Conservation (phyloP, 2,888 invertebrate genomes). For the Andrena flavipes region DNA sequence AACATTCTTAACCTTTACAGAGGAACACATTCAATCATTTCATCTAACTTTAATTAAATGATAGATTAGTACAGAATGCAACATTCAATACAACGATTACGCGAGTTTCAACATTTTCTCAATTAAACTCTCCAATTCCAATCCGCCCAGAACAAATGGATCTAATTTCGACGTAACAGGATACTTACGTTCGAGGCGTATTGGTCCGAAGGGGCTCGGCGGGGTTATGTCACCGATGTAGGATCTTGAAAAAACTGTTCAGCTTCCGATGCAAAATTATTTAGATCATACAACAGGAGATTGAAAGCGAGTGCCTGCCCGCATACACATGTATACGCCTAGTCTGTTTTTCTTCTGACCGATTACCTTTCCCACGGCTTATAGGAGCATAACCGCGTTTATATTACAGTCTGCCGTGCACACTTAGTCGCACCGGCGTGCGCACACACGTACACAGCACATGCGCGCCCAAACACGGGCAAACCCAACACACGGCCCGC, state of each 20-base stretch:
- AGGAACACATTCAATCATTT: too few relatives aligned
- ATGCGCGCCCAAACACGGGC: neutral
- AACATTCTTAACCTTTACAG: too few relatives aligned
- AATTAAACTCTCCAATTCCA: neutral
- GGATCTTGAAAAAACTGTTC: conserved; percentile 11
- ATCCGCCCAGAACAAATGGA: neutral
- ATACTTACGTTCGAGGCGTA: neutral
- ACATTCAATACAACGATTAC: too few relatives aligned
- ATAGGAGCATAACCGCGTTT: conserved; percentile 68
- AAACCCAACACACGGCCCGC: conserved; percentile 63
- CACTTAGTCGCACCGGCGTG: conserved; percentile 62
- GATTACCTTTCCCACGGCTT: conserved; percentile 81
- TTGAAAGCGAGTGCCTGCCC: conserved; percentile 50
- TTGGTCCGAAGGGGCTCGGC: neutral
- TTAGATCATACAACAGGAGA: conserved; percentile 52
- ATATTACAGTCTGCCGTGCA: conserved; percentile 73
- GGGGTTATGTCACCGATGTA: neutral
- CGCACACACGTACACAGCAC: conserved; percentile 34
- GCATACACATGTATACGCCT: conserved; percentile 36
- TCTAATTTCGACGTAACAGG: neutral
- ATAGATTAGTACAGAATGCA: too few relatives aligned
- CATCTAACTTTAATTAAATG: too few relatives aligned
- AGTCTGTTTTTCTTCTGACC: conserved; percentile 80
- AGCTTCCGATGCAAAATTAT: conserved; percentile 48
- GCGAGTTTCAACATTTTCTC: neutral